A percentile compares a stretch with the other conserved stretches of the same genome.
These are phyloP conservation scores for Meda fulgida DNA, from an alignment of 2,797 vertebrate species.

Conservation along the genomic window DNA sequence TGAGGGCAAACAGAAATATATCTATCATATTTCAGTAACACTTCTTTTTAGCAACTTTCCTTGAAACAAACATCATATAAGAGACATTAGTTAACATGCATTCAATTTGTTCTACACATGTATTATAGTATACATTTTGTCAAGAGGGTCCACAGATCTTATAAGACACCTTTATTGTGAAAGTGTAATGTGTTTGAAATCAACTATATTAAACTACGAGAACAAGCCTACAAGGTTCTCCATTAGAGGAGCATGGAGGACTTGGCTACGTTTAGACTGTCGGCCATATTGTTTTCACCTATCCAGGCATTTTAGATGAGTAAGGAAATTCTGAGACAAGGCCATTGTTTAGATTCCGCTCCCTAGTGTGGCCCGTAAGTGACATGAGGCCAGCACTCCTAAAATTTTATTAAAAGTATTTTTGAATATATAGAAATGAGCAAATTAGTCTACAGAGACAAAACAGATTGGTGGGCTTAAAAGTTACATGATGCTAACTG, in stretches of 20 bases:
- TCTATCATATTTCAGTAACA: background rate
- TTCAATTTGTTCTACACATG: background rate
- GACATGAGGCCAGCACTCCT: constrained; percentile 26
- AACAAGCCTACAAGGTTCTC: background rate
- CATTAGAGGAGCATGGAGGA: constrained; percentile 2
- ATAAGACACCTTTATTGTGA: background rate
- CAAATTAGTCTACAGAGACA: background rate
- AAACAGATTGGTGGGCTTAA: background rate
- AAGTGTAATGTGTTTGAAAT: background rate
- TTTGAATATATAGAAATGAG: background rate
- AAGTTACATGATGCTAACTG: background rate
- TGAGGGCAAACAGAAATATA: background rate
- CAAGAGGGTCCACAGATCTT: background rate
- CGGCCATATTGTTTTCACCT: constrained; percentile 48
- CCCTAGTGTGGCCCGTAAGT: constrained; percentile 21
- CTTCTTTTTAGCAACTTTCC: background rate
- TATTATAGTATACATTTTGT: background rate
- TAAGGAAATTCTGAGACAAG: constrained; percentile 24
- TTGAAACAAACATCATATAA: background rate
- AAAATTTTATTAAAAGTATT: background rate
- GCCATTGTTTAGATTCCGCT: constrained; percentile 17
- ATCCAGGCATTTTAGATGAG: constrained; percentile 38
- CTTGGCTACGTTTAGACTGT: constrained; percentile 6
- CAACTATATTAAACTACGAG: background rate
- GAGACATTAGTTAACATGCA: background rate